Conservation (phyloP, 2,888 invertebrate genomes). For the Pinctada fucata region DNA sequence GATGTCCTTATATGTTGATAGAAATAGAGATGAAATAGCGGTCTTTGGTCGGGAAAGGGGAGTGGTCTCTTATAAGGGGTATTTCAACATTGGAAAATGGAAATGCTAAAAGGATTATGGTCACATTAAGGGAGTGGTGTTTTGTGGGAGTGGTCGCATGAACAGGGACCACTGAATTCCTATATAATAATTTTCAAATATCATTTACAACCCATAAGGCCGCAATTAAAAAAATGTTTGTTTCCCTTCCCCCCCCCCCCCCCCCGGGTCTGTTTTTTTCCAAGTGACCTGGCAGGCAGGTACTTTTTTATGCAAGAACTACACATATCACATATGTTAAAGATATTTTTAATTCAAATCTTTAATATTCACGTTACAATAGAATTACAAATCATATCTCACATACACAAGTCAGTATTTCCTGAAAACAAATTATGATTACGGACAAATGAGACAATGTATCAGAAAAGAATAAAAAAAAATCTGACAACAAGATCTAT, state of each 20-base stretch:
- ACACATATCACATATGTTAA: not conserved
- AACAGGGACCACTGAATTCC: too few species aligned
- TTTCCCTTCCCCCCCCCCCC: too few species aligned
- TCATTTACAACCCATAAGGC: not conserved
- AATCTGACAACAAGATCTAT: not conserved
- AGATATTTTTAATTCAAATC: not conserved
- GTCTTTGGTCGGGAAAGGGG: too few species aligned
- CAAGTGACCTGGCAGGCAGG: constrained; percentile 1
- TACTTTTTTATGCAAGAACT: not conserved
- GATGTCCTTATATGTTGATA: too few species aligned
- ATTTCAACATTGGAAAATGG: too few species aligned
- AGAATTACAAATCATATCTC: not conserved
- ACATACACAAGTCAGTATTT: not conserved
- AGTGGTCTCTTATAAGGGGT: too few species aligned
- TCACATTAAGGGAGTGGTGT: too few species aligned
- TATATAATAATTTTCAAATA: too few species aligned
- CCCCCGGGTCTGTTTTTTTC: constrained; percentile 1
- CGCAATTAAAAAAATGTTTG: constrained; percentile 1
- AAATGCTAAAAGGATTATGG: too few species aligned
- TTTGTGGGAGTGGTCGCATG: too few species aligned
- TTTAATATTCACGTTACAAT: not conserved
- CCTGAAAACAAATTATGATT: not conserved
- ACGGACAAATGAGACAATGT: not conserved
- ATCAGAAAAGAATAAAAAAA: not conserved
- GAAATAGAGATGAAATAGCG: too few species aligned